Evolutionary conservation across 2,113 vertebrate genomes (phyloP).

Genomic region (Indicator indicator): DNA sequence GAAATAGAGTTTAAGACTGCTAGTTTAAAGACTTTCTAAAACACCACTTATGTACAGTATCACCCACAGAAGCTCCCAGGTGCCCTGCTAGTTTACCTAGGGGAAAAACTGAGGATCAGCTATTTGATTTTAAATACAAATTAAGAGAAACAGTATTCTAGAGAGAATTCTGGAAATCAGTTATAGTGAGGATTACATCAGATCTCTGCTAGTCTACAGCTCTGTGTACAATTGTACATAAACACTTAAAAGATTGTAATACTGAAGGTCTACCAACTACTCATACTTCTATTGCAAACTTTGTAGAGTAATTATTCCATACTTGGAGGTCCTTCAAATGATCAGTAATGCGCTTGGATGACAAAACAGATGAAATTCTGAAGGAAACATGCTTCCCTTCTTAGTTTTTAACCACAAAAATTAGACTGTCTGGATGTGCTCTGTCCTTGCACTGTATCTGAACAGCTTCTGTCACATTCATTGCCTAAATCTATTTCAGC

Average conservation of each 20-base stretch:
- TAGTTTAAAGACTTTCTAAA: conserved; percentile 43
- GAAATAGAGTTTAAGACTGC: not conserved
- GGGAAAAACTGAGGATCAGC: not conserved
- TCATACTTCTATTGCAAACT: not conserved
- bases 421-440: not conserved
- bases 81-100: not conserved
- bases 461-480: not conserved
- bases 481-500: not conserved
- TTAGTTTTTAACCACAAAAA: not conserved
- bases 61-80: not conserved
- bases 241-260: not conserved
- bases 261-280: not conserved
- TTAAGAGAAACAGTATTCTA: not conserved
- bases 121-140: not conserved
- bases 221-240: not conserved
- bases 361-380: not conserved
- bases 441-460: not conserved
- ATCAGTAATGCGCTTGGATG: not conserved
- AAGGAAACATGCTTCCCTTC: not conserved
- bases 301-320: not conserved
- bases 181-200: not conserved
- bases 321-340: not conserved
- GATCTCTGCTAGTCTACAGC: not conserved
- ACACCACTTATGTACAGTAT: not conserved
- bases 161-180: not conserved